phyloP scores from a whole-genome alignment of 1,140 invertebrate species.

The Proales similis region DNA sequence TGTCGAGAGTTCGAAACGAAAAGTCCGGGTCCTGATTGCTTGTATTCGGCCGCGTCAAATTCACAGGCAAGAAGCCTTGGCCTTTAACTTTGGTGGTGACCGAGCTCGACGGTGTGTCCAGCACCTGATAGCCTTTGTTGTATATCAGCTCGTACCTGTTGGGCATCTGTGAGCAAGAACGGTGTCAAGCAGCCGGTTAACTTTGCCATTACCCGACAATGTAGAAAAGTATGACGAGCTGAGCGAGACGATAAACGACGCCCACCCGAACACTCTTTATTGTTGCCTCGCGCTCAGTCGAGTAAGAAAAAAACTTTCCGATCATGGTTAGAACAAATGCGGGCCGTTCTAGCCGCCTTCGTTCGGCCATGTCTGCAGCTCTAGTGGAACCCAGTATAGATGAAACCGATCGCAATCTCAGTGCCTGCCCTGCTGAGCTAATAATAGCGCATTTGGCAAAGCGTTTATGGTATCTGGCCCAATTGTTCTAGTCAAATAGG shows the following conservation, averaged over 20 bases:
- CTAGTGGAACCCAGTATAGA: too few species aligned
- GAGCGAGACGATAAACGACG: slow-evolving; percentile 55
- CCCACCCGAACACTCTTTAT: slow-evolving; percentile 50
- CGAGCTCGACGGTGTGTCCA: slow-evolving; percentile 52
- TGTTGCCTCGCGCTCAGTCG: slow-evolving; percentile 16
- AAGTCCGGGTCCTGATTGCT: not conserved
- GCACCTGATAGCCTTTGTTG: slow-evolving; percentile 57
- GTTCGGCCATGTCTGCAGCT: too few species aligned
- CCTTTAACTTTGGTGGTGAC: slow-evolving; percentile 58
- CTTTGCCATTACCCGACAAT: slow-evolving; percentile 55
- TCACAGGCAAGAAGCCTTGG: slow-evolving; percentile 27
- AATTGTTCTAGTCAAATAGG: too few species aligned
- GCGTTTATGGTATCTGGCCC: too few species aligned
- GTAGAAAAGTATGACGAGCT: slow-evolving; percentile 54
- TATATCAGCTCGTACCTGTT: slow-evolving; percentile 55
- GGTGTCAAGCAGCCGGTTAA: too few species aligned
- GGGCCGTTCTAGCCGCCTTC: too few species aligned
- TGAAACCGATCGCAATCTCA: too few species aligned
- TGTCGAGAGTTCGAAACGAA: not conserved
- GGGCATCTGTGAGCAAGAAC: too few species aligned
- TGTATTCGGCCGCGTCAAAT: not conserved
- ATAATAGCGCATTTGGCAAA: too few species aligned
- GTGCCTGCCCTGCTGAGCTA: too few species aligned
- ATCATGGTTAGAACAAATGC: not conserved
- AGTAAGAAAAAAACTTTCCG: slow-evolving; percentile 14